Evolutionary conservation across 1,140 invertebrate species (phyloP), one percentile per base, ranked within the genome.

Genomic region (Penaeus chinensis): DNA sequence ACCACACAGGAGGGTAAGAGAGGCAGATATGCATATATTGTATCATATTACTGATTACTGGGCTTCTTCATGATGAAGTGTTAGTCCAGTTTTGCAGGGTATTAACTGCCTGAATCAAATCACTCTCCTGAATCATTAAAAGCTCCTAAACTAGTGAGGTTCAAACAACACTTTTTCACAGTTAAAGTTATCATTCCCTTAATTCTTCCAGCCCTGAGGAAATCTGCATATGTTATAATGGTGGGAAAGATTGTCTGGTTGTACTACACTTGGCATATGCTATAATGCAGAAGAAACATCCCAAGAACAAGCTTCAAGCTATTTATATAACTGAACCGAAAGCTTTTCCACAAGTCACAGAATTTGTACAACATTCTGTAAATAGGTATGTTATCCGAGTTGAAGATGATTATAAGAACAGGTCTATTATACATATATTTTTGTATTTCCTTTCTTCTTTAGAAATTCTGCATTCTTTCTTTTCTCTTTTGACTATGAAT

Each of bases 231-330:
- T 96, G 96, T 84, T 99, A 99, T 91, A 99, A 99, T 92, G 98
- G 98, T 47, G 98, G 98, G 13, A 99, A 99, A 93, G 98, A 99
- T 93, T 99, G 98, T 91, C 98, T 97, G 3, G 96, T 96, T 1
- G 93, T 99, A 24, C 93, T 99, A 82, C 96, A 99, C 92, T 92
- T 99, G 47, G 93, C 94, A 42, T 92, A 95, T 90, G 93, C 94
- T 13, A 92, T 96, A 32, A 92, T 95, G 62, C 93, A 94, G 90
- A 93, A 94, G 86, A 91, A 91, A 87, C 42, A 86, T 47, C 88
- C 84, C 22, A 60, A 89, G 20, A 63, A 65, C 32, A 87, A 87
- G 37, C 77, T 96, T n/a, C 94, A 94, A 91, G 93, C 95, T 24
- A 91, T 97, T 16, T 97, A 97, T 91, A 96, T 97, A 83, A 92